These are phyloP conservation scores for Parnassius glacialis DNA, from an alignment of 2,888 invertebrate genomes.

Conservation along the genomic window DNA sequence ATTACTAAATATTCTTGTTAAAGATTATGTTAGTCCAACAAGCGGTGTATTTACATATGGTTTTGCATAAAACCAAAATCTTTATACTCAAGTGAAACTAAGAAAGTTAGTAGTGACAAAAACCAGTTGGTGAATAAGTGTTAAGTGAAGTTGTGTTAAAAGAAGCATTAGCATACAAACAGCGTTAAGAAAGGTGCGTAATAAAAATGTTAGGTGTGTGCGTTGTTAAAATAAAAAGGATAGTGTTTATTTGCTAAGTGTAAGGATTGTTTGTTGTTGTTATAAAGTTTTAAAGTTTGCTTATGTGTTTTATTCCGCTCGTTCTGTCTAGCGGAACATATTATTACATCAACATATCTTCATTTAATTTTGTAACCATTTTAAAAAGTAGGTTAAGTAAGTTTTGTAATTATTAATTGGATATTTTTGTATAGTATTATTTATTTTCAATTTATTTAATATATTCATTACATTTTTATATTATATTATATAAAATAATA, in stretches of 20 bases:
- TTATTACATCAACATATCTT: slow-evolving; percentile 26
- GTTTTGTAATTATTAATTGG: not conserved
- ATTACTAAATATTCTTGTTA: slow-evolving; percentile 5
- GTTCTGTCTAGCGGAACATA: slow-evolving; percentile 11
- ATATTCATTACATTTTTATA: not conserved
- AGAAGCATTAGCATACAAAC: slow-evolving; percentile 24
- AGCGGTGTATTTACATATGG: slow-evolving; percentile 19
- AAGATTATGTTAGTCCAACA: slow-evolving; percentile 14
- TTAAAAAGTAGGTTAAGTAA: too few relatives aligned
- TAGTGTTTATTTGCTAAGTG: slow-evolving; percentile 22
- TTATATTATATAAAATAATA: not conserved
- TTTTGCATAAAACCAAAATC: slow-evolving; percentile 7
- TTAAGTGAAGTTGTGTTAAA: slow-evolving; percentile 14
- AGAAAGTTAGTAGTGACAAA: slow-evolving; percentile 27
- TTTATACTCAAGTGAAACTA: slow-evolving; percentile 19
- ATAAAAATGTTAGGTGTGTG: slow-evolving; percentile 9
- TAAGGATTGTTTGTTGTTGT: slow-evolving; percentile 20
- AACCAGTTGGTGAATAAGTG: slow-evolving; percentile 22
- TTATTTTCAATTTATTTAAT: not conserved
- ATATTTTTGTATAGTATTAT: not conserved
- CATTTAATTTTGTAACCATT: slow-evolving; percentile 1
- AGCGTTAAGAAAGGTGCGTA: slow-evolving; percentile 20
- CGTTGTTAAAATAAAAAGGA: not conserved
- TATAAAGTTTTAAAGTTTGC: slow-evolving; percentile 19
- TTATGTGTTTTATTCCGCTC: slow-evolving; percentile 13